Base-by-base conservation (phyloP, 2,113 vertebrate genomes). In the Callopanchax toddi region DNA sequence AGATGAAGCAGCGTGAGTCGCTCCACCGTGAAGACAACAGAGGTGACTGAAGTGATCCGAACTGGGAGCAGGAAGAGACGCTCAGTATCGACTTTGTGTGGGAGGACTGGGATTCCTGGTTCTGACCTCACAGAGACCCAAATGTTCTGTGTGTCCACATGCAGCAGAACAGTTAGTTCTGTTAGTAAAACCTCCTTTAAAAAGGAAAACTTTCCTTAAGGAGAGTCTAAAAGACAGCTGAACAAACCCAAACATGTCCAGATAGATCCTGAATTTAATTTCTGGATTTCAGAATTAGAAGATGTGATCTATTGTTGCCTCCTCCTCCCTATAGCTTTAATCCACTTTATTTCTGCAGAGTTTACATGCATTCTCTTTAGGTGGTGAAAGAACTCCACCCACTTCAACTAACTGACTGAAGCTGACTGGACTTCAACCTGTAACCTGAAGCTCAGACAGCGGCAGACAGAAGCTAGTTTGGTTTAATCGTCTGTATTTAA, bases 21-120 rank as follows among this genome's bases (percentile, higher is more conserved):
- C 64, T 67, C 25, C 49, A 43, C 54, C 53, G 59, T 22, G 60
- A 58, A n/a, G 57, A 64, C 67, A 63, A 34, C 25, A 42, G 65
- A 57, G 71, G 21, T 51, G 49, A 76, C 48, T 61, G 67, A 18
- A 39, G 54, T 52, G 53, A 65, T 42, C 62, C 18, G 59, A 42
- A 68, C 51, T 32, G 13, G 1, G 54, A 66, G 45, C 45, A 48
- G 51, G 32, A 58, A 52, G 40, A 50, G 17, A 20, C 26, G 39
- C 26, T 25, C 18, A 29, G 42, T 64, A 56, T 34, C 49, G 59
- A 77, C 60, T 67, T 46, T 64, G 62, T 75, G 53, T 71, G 52
- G 69, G 74, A 76, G 32, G 59, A 37, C 34, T 60, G 60, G 76
- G 73, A 68, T 71, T 43, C 62, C 56, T 16, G n/a, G 15, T 60